Base-by-base conservation (phyloP, 2,797 vertebrate genomes). In the Lates japonicus region DNA sequence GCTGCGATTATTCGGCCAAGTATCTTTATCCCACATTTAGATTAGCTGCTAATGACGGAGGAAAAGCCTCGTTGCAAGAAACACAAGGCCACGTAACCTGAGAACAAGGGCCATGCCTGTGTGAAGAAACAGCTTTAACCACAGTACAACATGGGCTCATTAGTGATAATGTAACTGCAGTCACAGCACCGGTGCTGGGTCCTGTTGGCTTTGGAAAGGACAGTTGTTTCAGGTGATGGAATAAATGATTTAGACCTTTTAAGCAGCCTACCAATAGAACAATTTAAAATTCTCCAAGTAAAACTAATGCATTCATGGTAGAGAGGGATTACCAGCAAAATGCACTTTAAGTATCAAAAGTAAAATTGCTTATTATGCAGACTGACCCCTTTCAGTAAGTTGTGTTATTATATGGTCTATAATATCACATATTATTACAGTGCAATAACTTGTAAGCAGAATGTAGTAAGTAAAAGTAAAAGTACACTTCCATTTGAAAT, bases 21-120 rank as follows among this genome's bases (percentile, higher is more conserved):
- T 93, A 95, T 95, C 95, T 94, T 95, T 94, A 96, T 95, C 94
- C 94, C 87, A 90, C 87, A 86, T 94, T 93, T 93, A 93, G 94
- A 95, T 95, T 94, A 94, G 91, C 91, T 78, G 90, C 92, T 95
- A 94, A 95, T 95, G 91, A 95, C 55, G 81, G 80, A 81, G 83
- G 70, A 83, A 89, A 92, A 76, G 64, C 76, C 67, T 68, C 46
- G 76, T 76, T 88, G 81, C 84, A 79, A 91, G 76, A 91, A 82
- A 84, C 71, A 81, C 82, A 91, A 82, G 85, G 82, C 82, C 87
- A 91, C 83, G 51, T 82, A 92, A 88, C 89, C 68, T 19, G 68
- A 93, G 90, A 91, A 94, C 91, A 93, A 90, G 80, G 82, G 57
- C 52, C 84, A 35, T 16, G 72, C 74, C 83, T 92, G 83, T 91